Conservation (phyloP, 2,797 vertebrate species). For the Sciurus vulgaris region DNA sequence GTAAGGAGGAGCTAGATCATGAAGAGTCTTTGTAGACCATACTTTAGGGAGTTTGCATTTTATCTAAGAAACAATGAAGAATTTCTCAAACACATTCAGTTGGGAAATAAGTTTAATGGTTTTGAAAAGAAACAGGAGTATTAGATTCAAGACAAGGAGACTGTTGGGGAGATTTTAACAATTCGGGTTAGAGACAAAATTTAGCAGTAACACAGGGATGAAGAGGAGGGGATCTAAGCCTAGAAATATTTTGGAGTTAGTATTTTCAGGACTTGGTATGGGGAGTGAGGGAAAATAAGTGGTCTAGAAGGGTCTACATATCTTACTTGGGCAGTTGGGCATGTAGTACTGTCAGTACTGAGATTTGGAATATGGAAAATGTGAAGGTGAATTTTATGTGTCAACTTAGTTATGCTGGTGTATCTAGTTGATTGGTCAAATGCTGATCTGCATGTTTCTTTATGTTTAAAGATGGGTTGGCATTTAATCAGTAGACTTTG, state of each 20-base stretch:
- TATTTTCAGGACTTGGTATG: constrained; percentile 33
- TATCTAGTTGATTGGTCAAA: background rate
- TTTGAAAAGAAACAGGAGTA: constrained; percentile 27
- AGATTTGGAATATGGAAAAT: background rate
- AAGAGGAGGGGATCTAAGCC: background rate
- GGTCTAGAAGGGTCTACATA: background rate
- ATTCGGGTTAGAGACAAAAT: background rate
- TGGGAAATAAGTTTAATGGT: constrained; percentile 14
- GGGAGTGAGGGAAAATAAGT: background rate
- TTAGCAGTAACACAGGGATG: background rate
- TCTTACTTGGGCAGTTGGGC: background rate
- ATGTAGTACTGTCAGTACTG: background rate
- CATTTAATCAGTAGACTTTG: background rate
- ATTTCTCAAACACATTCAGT: constrained; percentile 27
- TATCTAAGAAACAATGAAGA: background rate
- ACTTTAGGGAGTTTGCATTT: background rate
- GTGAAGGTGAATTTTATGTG: background rate
- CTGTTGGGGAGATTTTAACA: background rate
- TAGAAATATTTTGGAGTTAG: background rate
- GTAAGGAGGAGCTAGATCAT: background rate
- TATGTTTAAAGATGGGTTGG: background rate
- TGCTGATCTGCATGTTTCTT: background rate
- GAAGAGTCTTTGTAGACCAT: background rate
- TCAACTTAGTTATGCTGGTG: background rate
- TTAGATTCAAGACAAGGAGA: background rate